phyloP scores from a whole-genome alignment of 2,113 vertebrate genomes.

The Chionis minor region DNA sequence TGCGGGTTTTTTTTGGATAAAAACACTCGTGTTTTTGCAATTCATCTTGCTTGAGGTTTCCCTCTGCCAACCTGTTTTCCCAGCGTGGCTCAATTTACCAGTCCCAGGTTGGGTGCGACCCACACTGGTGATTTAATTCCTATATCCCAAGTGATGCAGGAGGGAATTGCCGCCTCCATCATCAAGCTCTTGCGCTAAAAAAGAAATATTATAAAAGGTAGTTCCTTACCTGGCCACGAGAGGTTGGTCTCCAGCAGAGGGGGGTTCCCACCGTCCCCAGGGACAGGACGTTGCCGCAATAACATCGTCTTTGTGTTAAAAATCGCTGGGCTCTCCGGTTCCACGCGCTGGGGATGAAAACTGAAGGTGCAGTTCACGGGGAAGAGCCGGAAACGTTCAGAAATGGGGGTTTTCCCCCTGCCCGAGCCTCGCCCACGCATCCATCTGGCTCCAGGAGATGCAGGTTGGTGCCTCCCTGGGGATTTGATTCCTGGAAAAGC shows the following conservation, averaged over 20 bases:
- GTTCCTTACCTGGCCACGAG: background rate
- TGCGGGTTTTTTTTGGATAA: background rate
- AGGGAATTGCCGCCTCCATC: background rate
- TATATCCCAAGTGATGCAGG: rapidly evolving
- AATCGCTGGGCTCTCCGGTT: background rate
- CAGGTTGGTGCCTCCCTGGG: background rate
- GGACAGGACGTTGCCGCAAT: rapidly evolving
- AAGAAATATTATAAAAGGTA: background rate
- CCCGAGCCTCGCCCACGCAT: background rate
- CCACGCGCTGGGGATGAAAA: background rate
- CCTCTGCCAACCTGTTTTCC: rapidly evolving
- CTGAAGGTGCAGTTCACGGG: rapidly evolving
- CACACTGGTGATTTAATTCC: rapidly evolving
- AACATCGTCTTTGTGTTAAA: rapidly evolving
- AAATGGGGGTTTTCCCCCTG: background rate
- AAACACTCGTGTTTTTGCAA: background rate
- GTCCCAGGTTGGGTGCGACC: background rate
- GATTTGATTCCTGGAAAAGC: background rate
- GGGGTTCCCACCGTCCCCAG: background rate
- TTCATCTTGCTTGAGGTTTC: background rate
- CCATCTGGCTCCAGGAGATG: background rate
- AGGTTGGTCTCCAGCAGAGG: background rate
- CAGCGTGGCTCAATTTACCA: rapidly evolving
- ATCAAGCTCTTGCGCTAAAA: background rate
- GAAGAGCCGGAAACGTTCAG: background rate